Evolutionary conservation across 2,888 invertebrate genomes (phyloP).

Genomic region (Muscina levida): DNA sequence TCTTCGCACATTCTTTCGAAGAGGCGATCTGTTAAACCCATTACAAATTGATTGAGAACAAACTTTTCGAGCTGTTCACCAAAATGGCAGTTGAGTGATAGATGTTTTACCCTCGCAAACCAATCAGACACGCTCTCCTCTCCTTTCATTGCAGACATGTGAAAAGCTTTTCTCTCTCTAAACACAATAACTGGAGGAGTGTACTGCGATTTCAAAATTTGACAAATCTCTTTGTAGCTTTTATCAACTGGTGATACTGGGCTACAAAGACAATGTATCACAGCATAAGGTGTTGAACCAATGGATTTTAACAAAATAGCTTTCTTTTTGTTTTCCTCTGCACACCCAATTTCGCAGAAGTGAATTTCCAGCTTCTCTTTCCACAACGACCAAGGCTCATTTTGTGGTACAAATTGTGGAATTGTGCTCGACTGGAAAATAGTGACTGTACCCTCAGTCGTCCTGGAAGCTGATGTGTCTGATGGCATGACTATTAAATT

Average conservation of each 20-base stretch:
- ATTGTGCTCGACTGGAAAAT: not conserved
- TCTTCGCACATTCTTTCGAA: not conserved
- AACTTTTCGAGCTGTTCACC: too few relatives aligned
- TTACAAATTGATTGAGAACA: constrained; percentile 35
- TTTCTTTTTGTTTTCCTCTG: too few relatives aligned
- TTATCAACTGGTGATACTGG: too few relatives aligned
- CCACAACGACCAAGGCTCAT: constrained; percentile 43
- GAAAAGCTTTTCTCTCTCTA: constrained; percentile 37
- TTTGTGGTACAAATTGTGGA: too few relatives aligned
- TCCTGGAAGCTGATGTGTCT: not conserved
- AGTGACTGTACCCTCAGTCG: not conserved
- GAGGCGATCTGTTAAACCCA: constrained; percentile 33
- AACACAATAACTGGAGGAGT: constrained; percentile 42
- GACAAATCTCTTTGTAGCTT: constrained; percentile 22
- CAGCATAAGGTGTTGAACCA: too few relatives aligned
- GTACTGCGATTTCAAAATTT: constrained; percentile 30
- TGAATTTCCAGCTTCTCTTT: constrained; percentile 50
- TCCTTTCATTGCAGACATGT: constrained; percentile 1
- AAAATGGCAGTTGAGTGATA: too few relatives aligned
- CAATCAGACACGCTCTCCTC: too few relatives aligned
- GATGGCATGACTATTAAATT: not conserved
- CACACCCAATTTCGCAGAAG: too few relatives aligned
- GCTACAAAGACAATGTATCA: too few relatives aligned
- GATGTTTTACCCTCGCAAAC: too few relatives aligned
- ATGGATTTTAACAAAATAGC: constrained; percentile 49